These are phyloP conservation scores for Danio tinwini DNA, from an alignment of 2,797 vertebrate species.

Conservation along the genomic window DNA sequence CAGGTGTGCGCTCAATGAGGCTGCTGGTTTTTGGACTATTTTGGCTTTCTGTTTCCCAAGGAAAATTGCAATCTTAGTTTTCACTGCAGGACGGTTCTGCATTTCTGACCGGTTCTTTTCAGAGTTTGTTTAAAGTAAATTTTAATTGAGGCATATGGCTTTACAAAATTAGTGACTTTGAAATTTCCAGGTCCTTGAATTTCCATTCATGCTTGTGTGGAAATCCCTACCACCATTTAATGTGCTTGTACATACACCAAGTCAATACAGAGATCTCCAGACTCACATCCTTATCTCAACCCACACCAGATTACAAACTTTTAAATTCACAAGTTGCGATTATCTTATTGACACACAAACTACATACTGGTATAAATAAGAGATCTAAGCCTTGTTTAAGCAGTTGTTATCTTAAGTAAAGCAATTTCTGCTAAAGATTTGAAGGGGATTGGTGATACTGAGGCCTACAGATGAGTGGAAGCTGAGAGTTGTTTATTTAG, in stretches of 20 bases:
- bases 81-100: neutral
- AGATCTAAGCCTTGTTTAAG: constrained; percentile 58
- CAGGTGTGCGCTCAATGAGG: constrained; percentile 51
- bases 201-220: neutral
- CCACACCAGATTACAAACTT: constrained; percentile 44
- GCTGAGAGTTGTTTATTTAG: constrained; percentile 11
- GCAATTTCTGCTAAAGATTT: constrained; percentile 42
- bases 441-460: constrained; percentile 36
- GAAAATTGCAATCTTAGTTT: constrained; percentile 6
- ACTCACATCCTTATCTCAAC: constrained; percentile 47
- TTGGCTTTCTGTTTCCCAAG: constrained; percentile 14
- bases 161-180: neutral
- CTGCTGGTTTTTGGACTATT: constrained; percentile 35
- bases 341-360: constrained; percentile 61
- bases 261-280: constrained; percentile 46
- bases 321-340: constrained; percentile 43
- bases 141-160: neutral
- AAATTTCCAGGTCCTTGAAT: neutral
- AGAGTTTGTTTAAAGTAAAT: constrained; percentile 3
- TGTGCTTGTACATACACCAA: constrained; percentile 21
- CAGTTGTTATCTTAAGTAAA: constrained; percentile 58
- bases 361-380: constrained; percentile 45
- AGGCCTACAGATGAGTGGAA: constrained; percentile 12
- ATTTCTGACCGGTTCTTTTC: constrained; percentile 9
- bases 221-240: neutral